Percentiles rank a stretch among this genome's conserved stretches.
Evolutionary conservation across 2,113 vertebrate species (phyloP).

Genomic region (Acrocephalus arundinaceus): DNA sequence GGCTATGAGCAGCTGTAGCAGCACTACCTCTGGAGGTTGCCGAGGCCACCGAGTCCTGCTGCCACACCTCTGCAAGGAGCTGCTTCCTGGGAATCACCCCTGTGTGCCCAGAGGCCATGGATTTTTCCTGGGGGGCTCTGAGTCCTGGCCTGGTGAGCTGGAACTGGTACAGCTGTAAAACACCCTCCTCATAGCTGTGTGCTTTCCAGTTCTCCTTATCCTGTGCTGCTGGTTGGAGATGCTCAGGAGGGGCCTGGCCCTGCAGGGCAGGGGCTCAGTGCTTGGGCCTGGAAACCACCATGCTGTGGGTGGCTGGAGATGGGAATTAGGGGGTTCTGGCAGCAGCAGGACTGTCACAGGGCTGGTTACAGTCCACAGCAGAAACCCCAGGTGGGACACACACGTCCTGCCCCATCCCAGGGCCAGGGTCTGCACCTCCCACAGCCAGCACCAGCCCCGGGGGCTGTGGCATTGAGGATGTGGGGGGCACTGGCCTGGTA

Average conservation of each 20-base stretch:
- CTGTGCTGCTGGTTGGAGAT: rapidly evolving
- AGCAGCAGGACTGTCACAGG: not conserved
- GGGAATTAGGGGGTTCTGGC: not conserved
- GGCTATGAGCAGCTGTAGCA: slow-evolving; percentile 26
- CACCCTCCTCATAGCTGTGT: not conserved
- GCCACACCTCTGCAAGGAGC: not conserved
- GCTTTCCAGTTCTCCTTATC: not conserved
- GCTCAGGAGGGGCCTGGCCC: not conserved
- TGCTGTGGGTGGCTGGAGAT: not conserved
- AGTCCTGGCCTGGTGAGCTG: not conserved
- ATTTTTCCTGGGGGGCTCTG: not conserved
- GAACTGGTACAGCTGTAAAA: not conserved
- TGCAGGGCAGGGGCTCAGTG: rapidly evolving
- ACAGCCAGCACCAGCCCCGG: rapidly evolving
- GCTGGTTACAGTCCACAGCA: not conserved
- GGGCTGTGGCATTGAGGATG: not conserved
- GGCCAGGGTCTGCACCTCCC: not conserved
- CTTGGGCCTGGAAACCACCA: not conserved
- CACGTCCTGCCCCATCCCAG: not conserved
- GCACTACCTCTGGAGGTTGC: not conserved
- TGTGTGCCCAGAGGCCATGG: not conserved
- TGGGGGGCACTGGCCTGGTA: not conserved
- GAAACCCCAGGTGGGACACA: rapidly evolving
- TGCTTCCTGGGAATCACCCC: not conserved
- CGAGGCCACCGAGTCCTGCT: not conserved